phyloP scores from a whole-genome alignment of 1,140 invertebrate species.

The Triops cancriformis region DNA sequence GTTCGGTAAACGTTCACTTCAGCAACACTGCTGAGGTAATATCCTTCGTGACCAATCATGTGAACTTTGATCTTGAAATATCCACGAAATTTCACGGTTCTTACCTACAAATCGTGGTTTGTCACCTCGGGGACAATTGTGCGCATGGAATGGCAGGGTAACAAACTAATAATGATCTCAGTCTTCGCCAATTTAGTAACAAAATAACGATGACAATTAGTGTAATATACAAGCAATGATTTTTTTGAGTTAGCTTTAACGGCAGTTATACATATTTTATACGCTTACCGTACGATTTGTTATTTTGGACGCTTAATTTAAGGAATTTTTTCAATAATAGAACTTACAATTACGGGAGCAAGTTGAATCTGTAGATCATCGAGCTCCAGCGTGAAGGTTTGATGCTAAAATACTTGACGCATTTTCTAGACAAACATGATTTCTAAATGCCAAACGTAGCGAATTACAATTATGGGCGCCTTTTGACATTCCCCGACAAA shows the following conservation, averaged over 20 bases:
- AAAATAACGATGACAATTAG: no score
- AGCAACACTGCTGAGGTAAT: not conserved
- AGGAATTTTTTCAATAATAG: not conserved
- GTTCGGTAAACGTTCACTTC: not conserved
- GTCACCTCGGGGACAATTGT: not conserved
- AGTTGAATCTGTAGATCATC: not conserved
- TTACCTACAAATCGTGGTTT: no score
- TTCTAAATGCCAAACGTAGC: not conserved
- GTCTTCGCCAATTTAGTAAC: not conserved
- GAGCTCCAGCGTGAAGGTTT: not conserved
- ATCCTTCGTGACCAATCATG: not conserved
- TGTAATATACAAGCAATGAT: no score
- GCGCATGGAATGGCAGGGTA: not conserved
- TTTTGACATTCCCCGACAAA: no score
- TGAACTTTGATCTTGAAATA: no score
- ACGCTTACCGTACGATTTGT: not conserved
- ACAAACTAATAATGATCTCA: not conserved
- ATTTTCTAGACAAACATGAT: not conserved
- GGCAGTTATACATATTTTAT: no score
- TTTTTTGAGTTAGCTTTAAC: not conserved
- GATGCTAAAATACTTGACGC: not conserved
- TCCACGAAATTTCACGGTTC: not conserved
- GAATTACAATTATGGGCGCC: no score
- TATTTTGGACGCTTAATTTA: not conserved
- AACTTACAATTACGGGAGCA: not conserved